Conservation (phyloP, 1,140 invertebrate genomes). For the Theocolax elegans region DNA sequence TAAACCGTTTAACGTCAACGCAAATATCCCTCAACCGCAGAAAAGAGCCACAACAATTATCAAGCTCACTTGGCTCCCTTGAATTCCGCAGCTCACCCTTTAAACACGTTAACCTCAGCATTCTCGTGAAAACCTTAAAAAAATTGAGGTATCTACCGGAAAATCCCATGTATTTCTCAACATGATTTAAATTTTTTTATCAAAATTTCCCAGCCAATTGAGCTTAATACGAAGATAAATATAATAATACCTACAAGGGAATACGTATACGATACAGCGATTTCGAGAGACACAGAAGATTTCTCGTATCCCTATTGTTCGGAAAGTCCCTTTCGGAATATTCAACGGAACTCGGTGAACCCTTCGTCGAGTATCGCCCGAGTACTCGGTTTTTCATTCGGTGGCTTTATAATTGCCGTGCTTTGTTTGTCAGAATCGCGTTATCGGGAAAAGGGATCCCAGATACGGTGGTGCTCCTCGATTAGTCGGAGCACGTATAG, state of each 20-base stretch:
- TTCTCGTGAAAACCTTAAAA: too few species aligned
- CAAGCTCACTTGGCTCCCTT: too few species aligned
- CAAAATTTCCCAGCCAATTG: constrained; percentile 32
- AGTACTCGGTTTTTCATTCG: constrained; percentile 26
- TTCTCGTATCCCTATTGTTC: constrained; percentile 51
- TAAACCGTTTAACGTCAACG: too few species aligned
- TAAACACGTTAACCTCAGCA: too few species aligned
- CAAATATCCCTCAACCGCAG: too few species aligned
- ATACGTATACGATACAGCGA: constrained; percentile 10
- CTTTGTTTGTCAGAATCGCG: constrained; percentile 52
- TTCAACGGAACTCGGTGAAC: too few species aligned
- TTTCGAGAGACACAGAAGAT: constrained; percentile 33
- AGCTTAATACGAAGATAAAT: constrained; percentile 35
- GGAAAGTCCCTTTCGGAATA: constrained; percentile 55
- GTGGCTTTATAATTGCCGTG: constrained; percentile 49
- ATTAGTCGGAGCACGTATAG: not conserved
- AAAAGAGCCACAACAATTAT: too few species aligned
- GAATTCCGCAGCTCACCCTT: too few species aligned
- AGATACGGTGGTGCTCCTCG: not conserved
- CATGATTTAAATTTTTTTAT: too few species aligned
- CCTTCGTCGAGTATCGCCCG: not conserved
- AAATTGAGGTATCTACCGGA: too few species aligned
- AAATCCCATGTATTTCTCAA: too few species aligned
- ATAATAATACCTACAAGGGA: constrained; percentile 9
- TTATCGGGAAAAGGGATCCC: constrained; percentile 44